phyloP scores from a whole-genome alignment of 2,888 invertebrate genomes.

The Ornithoptera priamus region DNA sequence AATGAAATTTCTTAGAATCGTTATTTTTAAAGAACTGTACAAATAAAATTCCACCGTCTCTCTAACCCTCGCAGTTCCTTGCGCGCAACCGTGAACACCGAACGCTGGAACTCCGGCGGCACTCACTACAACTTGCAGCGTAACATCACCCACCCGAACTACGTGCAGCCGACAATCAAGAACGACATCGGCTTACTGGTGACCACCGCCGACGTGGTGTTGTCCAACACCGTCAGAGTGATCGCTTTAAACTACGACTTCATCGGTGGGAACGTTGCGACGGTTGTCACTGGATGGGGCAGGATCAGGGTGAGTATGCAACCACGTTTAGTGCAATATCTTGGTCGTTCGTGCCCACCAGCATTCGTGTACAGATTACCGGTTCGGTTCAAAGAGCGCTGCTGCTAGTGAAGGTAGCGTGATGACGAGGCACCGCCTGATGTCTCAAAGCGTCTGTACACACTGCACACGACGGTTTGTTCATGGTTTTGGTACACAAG shows the following conservation, averaged over 20 bases:
- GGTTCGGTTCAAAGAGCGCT: too few species aligned
- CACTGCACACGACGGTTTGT: too few species aligned
- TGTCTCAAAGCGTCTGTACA: too few species aligned
- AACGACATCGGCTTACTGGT: slow-evolving; percentile 45
- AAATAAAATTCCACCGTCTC: too few species aligned
- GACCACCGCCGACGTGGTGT: slow-evolving; percentile 31
- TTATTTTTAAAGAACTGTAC: too few species aligned
- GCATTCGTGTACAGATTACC: too few species aligned
- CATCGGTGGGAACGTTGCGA: slow-evolving; percentile 35
- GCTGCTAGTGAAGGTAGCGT: too few species aligned
- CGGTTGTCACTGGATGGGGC: slow-evolving; percentile 46
- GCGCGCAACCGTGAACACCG: slow-evolving; percentile 55
- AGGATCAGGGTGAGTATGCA: slow-evolving; percentile 37
- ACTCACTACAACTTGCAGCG: slow-evolving; percentile 42
- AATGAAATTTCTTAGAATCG: too few species aligned
- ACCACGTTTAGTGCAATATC: too few species aligned
- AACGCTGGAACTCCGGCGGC: slow-evolving; percentile 53
- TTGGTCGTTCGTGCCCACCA: too few species aligned
- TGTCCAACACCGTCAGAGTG: slow-evolving; percentile 29
- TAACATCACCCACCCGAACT: slow-evolving; percentile 57
- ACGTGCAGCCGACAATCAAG: slow-evolving; percentile 42
- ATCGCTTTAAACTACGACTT: slow-evolving; percentile 35
- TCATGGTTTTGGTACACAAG: too few species aligned
- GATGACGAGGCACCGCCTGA: too few species aligned
- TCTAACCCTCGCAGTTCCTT: slow-evolving; percentile 42